A percentile compares a stretch with the other conserved stretches of the same genome.
Evolutionary conservation across 2,113 vertebrate genomes (phyloP).

Genomic region (Hiodon tergisus): DNA sequence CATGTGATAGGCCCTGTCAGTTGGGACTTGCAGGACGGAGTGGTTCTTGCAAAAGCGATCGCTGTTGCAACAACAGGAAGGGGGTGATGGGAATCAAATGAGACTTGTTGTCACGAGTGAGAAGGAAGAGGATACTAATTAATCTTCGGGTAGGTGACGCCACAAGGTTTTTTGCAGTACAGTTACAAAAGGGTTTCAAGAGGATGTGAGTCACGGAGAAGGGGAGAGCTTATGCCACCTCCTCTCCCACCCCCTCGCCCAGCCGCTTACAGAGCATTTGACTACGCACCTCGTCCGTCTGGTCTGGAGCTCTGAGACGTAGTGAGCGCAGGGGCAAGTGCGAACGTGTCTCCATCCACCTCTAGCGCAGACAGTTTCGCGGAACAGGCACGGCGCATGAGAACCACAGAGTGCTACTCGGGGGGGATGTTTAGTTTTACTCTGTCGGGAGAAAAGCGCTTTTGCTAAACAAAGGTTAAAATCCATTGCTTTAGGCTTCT

Average conservation of each 20-base stretch:
- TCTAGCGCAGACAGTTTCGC: background rate
- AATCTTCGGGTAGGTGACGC: too few species aligned
- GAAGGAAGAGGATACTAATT: too few species aligned
- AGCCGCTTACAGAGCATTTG: constrained; percentile 54
- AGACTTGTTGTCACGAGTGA: too few species aligned
- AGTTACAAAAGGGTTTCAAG: constrained; percentile 30
- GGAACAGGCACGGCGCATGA: background rate
- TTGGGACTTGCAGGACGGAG: background rate
- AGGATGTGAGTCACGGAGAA: constrained; percentile 42
- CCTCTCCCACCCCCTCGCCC: constrained; percentile 32
- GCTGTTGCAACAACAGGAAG: too few species aligned
- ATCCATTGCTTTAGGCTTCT: too few species aligned
- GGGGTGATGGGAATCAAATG: too few species aligned
- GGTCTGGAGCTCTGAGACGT: constrained; percentile 15
- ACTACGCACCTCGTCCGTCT: background rate
- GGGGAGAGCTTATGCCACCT: constrained; percentile 28
- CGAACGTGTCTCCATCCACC: constrained; percentile 47
- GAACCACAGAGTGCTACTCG: background rate
- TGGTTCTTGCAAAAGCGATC: constrained; percentile 27
- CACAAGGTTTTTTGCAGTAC: constrained; percentile 29
- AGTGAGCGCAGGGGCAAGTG: constrained; percentile 50
- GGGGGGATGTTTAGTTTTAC: background rate
- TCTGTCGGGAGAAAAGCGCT: background rate
- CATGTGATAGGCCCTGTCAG: background rate
- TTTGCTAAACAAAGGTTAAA: too few species aligned